A percentile compares a stretch with the other conserved stretches of the same genome.
Evolutionary conservation across 1,140 invertebrate genomes (phyloP).

Genomic region (Charaxes varanes): DNA sequence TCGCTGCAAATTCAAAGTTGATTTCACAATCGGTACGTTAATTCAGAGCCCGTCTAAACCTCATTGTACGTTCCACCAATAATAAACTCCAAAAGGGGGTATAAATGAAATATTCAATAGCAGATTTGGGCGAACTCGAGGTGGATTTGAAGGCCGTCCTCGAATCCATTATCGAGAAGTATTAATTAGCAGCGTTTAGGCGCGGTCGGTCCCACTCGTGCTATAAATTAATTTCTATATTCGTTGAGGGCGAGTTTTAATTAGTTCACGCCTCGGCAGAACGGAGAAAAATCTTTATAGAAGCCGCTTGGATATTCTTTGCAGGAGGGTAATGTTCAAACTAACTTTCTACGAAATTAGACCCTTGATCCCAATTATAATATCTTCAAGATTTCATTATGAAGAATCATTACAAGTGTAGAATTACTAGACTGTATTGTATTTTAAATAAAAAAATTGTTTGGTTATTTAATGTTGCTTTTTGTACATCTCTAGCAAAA

Average conservation of each 20-base stretch:
- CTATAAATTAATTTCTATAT: slow-evolving; percentile 34
- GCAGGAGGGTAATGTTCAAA: no score
- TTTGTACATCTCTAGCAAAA: no score
- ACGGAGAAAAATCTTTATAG: slow-evolving; percentile 22
- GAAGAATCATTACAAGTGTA: no score
- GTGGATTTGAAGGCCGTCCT: slow-evolving; percentile 18
- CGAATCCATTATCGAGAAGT: slow-evolving; percentile 36
- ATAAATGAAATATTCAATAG: slow-evolving; percentile 16
- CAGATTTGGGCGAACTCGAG: slow-evolving; percentile 13
- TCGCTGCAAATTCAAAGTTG: no score
- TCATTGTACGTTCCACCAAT: background rate
- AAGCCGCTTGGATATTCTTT: no score
- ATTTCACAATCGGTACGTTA: no score
- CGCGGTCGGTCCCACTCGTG: slow-evolving; percentile 24
- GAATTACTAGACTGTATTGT: no score
- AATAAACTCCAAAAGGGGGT: background rate
- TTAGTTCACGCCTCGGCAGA: slow-evolving; percentile 26
- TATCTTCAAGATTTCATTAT: no score
- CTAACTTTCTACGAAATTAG: no score
- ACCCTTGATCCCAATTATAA: no score
- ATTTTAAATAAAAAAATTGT: no score
- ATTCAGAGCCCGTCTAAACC: background rate
- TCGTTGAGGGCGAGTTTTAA: slow-evolving; percentile 32
- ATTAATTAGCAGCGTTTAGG: slow-evolving; percentile 38
- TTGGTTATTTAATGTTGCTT: no score